Percentiles rank a stretch among this genome's conserved stretches.
Evolutionary conservation across 2,888 invertebrate genomes (phyloP).

Genomic region (Palloptera scutellata): DNA sequence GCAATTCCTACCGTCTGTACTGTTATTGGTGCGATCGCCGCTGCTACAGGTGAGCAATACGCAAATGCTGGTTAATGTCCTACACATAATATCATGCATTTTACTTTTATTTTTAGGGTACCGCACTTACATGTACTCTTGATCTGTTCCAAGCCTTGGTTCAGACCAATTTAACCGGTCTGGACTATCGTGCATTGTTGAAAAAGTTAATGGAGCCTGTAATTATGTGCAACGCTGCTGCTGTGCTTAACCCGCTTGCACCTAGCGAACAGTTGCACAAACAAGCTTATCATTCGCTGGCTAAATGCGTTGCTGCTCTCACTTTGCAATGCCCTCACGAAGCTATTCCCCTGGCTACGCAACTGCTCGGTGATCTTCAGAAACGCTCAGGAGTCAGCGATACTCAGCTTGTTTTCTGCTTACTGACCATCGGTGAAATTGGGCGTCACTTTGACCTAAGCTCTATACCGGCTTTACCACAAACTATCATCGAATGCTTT

Average conservation of each 20-base stretch:
- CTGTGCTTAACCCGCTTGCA: constrained; percentile 47
- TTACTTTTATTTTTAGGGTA: constrained; percentile 68
- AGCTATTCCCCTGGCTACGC: constrained; percentile 72
- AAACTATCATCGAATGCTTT: constrained; percentile 86
- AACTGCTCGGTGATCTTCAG: constrained; percentile 77
- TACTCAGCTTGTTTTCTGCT: constrained; percentile 88
- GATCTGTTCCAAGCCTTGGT: constrained; percentile 94
- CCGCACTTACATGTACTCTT: constrained; percentile 88
- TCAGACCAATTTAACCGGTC: constrained; percentile 78
- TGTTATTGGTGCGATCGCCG: constrained; percentile 88
- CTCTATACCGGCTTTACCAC: constrained; percentile 76
- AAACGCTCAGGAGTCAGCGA: constrained; percentile 69
- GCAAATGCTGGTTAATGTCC: not conserved
- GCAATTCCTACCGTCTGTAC: constrained; percentile 84
- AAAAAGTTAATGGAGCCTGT: constrained; percentile 80
- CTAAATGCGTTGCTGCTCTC: constrained; percentile 95
- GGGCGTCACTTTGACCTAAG: constrained; percentile 90
- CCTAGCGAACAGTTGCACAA: constrained; percentile 69
- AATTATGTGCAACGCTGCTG: constrained; percentile 43
- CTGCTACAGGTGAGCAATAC: constrained; percentile 67
- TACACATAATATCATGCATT: not conserved
- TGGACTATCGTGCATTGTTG: constrained; percentile 83
- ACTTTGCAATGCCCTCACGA: constrained; percentile 81
- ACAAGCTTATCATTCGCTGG: constrained; percentile 92
- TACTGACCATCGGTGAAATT: constrained; percentile 96